phyloP scores from a whole-genome alignment of 2,797 vertebrate genomes.

The Agapornis canus region DNA sequence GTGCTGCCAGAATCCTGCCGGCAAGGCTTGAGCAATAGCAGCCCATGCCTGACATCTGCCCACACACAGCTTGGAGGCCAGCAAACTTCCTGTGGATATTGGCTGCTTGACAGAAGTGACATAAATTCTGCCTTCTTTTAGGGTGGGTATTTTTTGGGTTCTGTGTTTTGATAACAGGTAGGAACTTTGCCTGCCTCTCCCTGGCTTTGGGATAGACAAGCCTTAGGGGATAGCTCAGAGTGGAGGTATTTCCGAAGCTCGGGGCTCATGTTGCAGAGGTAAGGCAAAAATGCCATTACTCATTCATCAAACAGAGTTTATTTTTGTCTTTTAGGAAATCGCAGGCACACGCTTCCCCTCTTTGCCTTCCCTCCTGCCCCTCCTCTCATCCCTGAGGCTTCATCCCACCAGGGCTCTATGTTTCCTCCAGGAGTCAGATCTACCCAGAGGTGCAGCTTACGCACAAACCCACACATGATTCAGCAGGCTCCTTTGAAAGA shows the following conservation, averaged over 20 bases:
- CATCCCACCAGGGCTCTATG: background rate
- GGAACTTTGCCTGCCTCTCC: background rate
- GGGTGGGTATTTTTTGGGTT: background rate
- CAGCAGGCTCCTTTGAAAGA: background rate
- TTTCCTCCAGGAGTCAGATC: background rate
- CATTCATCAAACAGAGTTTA: rapidly evolving
- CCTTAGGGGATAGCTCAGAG: background rate
- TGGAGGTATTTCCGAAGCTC: background rate
- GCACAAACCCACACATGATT: background rate
- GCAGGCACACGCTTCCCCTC: background rate
- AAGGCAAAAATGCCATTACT: background rate
- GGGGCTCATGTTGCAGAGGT: background rate
- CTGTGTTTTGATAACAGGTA: background rate
- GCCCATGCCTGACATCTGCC: conserved; percentile 50
- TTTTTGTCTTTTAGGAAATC: background rate
- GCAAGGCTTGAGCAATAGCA: background rate
- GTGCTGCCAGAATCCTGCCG: background rate
- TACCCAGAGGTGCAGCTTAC: background rate
- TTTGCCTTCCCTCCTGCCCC: background rate
- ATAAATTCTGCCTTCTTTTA: conserved; percentile 15
- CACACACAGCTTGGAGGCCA: conserved; percentile 7
- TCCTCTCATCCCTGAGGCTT: background rate
- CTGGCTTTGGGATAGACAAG: rapidly evolving
- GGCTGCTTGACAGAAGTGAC: conserved; percentile 37
- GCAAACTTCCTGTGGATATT: conserved; percentile 54